Evolutionary conservation across 2,888 invertebrate genomes (phyloP), one percentile per base, ranked within the genome.

Genomic region (Rhingia campestris): DNA sequence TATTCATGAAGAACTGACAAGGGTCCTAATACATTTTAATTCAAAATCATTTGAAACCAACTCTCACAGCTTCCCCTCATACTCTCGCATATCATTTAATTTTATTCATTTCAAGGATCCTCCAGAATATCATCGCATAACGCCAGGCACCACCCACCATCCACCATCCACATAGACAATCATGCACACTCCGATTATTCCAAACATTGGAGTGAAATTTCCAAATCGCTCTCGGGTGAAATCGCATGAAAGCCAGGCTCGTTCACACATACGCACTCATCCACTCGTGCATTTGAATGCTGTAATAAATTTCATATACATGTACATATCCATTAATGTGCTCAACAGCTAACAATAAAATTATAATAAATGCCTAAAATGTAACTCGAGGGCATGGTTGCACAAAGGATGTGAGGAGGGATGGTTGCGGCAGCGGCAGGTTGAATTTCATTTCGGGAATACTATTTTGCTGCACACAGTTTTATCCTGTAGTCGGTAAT

Each of bases 21-120:
- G 80, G 74, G 80, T 84, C 59, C 70, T 80, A 64, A 75, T 75
- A 75, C 66, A 75, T 84, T 84, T 84, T 80, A 74, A 75, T 84
- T 80, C 70, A 66, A 75, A 84, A 84, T 75, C 70, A 80, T 84
- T 84, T 64, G 56, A 64, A 80, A 58, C 54, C 56, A 51, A 45
- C 64, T 84, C 51, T 56, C 58, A 12, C 33, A 47, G 58, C 39
- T 41, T 30, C 54, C 33, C 22, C 22, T 22, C 22, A 22, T 22
- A 22, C 22, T 59, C 63, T 67, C 49, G 47, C 56, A 56, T 80
- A 73, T 69, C 84, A 74, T 74, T 75, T 84, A 84, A 84, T 75
- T 80, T 84, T 66, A 84, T 84, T 80, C 84, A 84, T 84, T 56
- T 61, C 54, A 70, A 66, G 80, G 47, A 75, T 33, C 49, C 35